These are phyloP conservation scores for Diacarnus erythraeanus DNA, from an alignment of 37 sponge, comb jelly and placozoan species.

Conservation along the genomic window DNA sequence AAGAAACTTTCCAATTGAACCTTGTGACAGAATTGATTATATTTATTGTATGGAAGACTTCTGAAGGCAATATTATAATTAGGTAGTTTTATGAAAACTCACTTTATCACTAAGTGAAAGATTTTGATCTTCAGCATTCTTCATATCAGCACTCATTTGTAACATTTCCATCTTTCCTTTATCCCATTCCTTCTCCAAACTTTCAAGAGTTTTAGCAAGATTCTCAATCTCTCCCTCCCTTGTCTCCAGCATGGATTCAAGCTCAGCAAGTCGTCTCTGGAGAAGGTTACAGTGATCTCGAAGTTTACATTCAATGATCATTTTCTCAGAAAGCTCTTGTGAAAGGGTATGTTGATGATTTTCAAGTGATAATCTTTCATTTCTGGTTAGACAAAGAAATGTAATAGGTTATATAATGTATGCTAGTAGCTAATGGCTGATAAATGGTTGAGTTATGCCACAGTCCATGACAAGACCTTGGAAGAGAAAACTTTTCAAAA, in stretches of 20 bases:
- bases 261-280: not conserved
- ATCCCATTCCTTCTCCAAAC: conserved; percentile 1
- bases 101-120: not conserved
- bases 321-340: not conserved
- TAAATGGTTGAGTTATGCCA: no score
- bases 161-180: not conserved
- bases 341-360: not conserved
- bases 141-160: conserved; percentile 3
- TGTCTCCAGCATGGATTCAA: not conserved
- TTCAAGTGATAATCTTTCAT: not conserved
- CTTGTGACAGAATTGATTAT: no score
- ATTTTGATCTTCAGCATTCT: not conserved
- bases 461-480: no score
- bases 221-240: not conserved
- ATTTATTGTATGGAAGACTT: no score
- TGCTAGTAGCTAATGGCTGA: no score
- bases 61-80: no score
- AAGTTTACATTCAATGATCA: not conserved
- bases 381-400: no score
- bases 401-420: no score
- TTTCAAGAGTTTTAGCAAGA: not conserved
- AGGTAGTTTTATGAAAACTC: no score
- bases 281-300: not conserved
- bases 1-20: no score
- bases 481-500: no score